A percentile compares a stretch with the other conserved stretches of the same genome.
phyloP scores from a whole-genome alignment of 2,797 vertebrate genomes.

The Thripadectes ignobilis region DNA sequence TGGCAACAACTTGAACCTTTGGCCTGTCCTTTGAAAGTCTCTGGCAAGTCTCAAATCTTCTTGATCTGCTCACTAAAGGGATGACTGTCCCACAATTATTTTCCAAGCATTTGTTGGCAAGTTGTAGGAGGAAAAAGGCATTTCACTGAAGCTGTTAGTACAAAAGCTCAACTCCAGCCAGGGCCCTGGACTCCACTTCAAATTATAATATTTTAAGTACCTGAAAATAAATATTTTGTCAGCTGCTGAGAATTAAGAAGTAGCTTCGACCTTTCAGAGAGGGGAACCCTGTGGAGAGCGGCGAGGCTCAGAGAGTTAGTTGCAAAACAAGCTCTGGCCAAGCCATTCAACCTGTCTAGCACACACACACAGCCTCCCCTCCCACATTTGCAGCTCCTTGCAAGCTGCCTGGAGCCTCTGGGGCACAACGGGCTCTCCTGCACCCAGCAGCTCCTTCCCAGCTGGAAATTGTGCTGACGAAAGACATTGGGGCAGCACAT shows the following conservation, averaged over 20 bases:
- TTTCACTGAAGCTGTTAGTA: constrained; percentile 58
- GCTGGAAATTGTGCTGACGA: neutral
- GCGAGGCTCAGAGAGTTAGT: constrained; percentile 38
- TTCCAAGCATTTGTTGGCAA: constrained; percentile 59
- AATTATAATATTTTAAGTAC: constrained; percentile 72
- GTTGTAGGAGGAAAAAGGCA: constrained; percentile 59
- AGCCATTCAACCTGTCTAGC: constrained; percentile 42
- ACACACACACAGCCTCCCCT: neutral
- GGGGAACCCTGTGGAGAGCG: constrained; percentile 41
- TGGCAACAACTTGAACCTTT: constrained; percentile 67
- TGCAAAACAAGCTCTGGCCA: constrained; percentile 54
- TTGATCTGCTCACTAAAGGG: constrained; percentile 65
- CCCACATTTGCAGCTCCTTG: neutral
- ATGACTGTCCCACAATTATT: constrained; percentile 60
- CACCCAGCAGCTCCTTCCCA: neutral
- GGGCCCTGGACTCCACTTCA: constrained; percentile 59
- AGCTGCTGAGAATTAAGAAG: constrained; percentile 69
- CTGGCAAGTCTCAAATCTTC: constrained; percentile 64
- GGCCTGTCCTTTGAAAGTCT: constrained; percentile 66
- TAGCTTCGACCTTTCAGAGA: constrained; percentile 62
- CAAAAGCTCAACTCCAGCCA: constrained; percentile 62
- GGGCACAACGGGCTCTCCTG: accelerated
- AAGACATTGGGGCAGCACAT: neutral
- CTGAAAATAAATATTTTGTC: constrained; percentile 73
- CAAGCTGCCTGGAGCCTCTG: neutral